phyloP scores from a whole-genome alignment of 1,140 invertebrate genomes.

The Parapsyche elsis region DNA sequence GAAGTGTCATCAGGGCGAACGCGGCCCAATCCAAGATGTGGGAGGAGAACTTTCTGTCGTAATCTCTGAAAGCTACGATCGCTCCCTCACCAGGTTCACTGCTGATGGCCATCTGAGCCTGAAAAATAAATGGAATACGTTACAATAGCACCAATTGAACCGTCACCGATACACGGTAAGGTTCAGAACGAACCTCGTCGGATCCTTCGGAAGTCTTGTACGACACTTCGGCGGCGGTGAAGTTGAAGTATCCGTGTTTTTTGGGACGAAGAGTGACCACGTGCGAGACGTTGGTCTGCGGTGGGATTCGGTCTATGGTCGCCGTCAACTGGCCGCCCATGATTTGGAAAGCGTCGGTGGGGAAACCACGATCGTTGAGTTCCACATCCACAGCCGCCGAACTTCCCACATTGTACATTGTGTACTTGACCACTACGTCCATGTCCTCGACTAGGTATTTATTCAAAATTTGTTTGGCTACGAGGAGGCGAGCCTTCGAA shows the following conservation, averaged over 20 bases:
- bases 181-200: conserved; percentile 67
- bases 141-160: background rate
- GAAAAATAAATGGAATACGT: conserved; percentile 57
- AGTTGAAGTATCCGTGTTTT: conserved; percentile 95
- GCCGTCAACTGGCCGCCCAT: conserved; percentile 87
- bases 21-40: conserved; percentile 97
- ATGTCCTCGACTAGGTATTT: conserved; percentile 98
- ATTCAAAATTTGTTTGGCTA: conserved; percentile 94
- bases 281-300: conserved; percentile 93
- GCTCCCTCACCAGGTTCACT: conserved; percentile 97
- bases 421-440: conserved; percentile 95
- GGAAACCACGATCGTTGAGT: conserved; percentile 90
- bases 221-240: conserved; percentile 92
- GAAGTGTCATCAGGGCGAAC: conserved; percentile 96
- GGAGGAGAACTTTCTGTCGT: conserved; percentile 97
- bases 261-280: conserved; percentile 91
- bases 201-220: conserved; percentile 87
- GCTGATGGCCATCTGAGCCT: conserved; percentile 87
- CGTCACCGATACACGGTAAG: no score
- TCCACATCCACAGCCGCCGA: conserved; percentile 90
- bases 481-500: conserved; percentile 76
- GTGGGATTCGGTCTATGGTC: conserved; percentile 88
- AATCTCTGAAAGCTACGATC: conserved; percentile 95
- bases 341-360: conserved; percentile 87
- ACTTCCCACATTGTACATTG: conserved; percentile 85